These are phyloP conservation scores for Trichosurus vulpecula DNA, from an alignment of 2,797 vertebrate genomes.

Conservation along the genomic window DNA sequence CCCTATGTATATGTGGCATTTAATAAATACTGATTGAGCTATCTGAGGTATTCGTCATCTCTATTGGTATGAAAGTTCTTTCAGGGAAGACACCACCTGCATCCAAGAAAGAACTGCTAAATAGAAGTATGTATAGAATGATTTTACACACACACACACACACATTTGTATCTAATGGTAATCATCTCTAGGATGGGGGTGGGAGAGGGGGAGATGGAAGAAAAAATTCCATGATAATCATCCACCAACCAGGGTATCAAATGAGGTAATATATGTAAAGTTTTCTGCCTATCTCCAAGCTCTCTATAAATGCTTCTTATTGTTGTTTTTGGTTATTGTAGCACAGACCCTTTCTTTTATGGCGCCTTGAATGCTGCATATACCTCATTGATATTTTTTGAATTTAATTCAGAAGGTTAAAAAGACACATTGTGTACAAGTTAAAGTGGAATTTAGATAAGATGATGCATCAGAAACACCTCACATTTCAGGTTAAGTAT, in stretches of 20 bases:
- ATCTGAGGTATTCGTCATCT: background rate
- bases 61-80: background rate
- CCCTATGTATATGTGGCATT: background rate
- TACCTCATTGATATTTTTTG: background rate
- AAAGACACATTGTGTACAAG: constrained; percentile 30
- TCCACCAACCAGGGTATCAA: background rate
- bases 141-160: too few relatives aligned
- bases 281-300: background rate
- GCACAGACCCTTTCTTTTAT: background rate
- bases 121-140: too few relatives aligned
- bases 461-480: constrained; percentile 6
- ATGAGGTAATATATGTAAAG: background rate
- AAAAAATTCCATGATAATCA: too few relatives aligned
- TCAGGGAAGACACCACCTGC: background rate
- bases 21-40: background rate
- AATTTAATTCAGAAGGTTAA: background rate
- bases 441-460: constrained; percentile 42
- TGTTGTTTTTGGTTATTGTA: background rate
- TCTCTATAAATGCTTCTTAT: background rate
- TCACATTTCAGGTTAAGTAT: constrained; percentile 27
- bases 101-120: background rate
- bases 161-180: background rate
- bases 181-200: background rate
- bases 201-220: too few relatives aligned
- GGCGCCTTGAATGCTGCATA: background rate